A percentile compares a stretch with the other conserved stretches of the same genome.
phyloP scores from a whole-genome alignment of 1,140 invertebrate genomes.

The Elysia chlorotica region DNA sequence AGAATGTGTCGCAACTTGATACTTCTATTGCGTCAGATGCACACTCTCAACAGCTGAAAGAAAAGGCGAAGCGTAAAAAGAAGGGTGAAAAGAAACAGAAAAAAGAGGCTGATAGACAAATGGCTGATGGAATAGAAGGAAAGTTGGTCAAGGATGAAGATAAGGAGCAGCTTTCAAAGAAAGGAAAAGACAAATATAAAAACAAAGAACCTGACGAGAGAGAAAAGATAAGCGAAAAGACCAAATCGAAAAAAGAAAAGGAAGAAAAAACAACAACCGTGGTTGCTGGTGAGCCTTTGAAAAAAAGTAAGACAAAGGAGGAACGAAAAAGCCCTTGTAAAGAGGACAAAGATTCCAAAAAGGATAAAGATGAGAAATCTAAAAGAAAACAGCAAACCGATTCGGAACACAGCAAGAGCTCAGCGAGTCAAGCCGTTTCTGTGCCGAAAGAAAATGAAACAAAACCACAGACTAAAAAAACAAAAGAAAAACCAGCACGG shows the following conservation, averaged over 20 bases:
- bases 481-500: not conserved
- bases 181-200: not conserved
- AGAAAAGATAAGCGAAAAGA: not conserved
- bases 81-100: not conserved
- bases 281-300: no score
- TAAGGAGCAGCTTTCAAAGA: not conserved
- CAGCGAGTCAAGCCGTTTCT: not conserved
- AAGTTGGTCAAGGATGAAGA: not conserved
- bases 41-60: not conserved
- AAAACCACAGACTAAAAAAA: not conserved
- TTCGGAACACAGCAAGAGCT: no score
- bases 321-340: no score
- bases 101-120: constrained; percentile 1
- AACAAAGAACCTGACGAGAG: not conserved
- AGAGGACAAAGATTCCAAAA: no score
- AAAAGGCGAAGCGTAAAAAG: not conserved
- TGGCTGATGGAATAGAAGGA: not conserved
- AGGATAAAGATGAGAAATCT: no score
- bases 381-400: no score
- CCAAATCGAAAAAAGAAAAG: no score
- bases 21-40: not conserved
- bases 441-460: not conserved
- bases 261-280: no score
- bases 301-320: no score
- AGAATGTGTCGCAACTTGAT: not conserved